Base-by-base conservation (phyloP, 2,113 vertebrate genomes). In the Aegithalos caudatus region DNA sequence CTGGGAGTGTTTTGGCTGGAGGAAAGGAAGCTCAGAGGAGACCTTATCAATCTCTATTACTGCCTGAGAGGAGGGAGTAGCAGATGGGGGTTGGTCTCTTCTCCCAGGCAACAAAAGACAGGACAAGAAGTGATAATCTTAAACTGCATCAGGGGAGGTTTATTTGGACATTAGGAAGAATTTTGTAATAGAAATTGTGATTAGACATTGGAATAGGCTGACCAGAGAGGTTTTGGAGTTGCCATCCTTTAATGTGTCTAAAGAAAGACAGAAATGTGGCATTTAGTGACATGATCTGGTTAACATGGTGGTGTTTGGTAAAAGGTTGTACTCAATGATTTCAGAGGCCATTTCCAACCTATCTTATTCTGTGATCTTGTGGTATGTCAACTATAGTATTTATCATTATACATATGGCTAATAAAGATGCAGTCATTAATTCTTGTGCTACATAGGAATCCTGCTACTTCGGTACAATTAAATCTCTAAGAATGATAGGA, bases 1-100 rank as follows among this genome's bases (percentile, higher is more conserved):
- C 8, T 54, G 17, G 14, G 2, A 14, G 18, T 35, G 4, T 19
- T 67, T 14, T 74, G 11, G 11, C 13, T 53, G 53, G 16, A 58
- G 28, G 29, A 60, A 29, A 67, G n/a, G 13, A 74, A 20, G 9
- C 21, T 54, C 47, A 58, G 45, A 23, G 5, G 16, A 28, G n/a
- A 29, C 10, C 21, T 38, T 35, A 6, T 14, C 6, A 24, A 7
- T 29, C 19, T 61, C n/a, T 71, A 14, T 15, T 14, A 6, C 16
- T n/a, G 19, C 40, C 20, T 29, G 11, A 35, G 16, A 37, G 18
- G 14, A 53, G 13, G 9, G 4, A 17, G 23, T n/a, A n/a, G 12
- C 6, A 12, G 21, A 15, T 23, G 7, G 7, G 6, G 4, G 12
- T 69, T 0, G 0, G 10, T n/a, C 20, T 40, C 16, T 62, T 62